phyloP scores from a whole-genome alignment of 2,888 invertebrate species.

The Lasioglossum oenotherae region DNA sequence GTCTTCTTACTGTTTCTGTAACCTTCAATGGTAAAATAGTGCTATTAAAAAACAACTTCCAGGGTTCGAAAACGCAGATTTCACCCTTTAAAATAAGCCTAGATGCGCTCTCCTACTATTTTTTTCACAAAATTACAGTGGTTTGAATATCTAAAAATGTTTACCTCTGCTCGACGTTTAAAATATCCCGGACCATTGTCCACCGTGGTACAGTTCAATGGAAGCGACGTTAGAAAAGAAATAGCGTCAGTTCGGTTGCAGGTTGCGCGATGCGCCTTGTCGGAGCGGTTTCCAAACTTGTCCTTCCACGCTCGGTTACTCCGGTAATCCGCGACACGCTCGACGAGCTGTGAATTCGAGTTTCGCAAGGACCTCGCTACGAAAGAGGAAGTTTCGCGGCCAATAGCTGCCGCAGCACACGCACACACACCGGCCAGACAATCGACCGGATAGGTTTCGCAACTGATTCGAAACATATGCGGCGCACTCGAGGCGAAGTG shows the following conservation, averaged over 20 bases:
- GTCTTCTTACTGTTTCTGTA: too few species aligned
- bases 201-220: neutral
- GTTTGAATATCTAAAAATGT: neutral
- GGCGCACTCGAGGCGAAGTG: slow-evolving; percentile 76
- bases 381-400: slow-evolving; percentile 58
- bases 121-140: neutral
- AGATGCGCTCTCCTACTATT: neutral
- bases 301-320: slow-evolving; percentile 52
- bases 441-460: slow-evolving; percentile 70
- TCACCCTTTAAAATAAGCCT: neutral
- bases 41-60: too few species aligned
- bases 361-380: slow-evolving; percentile 45
- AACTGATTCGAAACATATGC: slow-evolving; percentile 83
- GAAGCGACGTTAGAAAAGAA: neutral
- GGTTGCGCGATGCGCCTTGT: neutral
- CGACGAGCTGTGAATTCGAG: slow-evolving; percentile 38
- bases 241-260: neutral
- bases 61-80: neutral
- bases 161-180: neutral
- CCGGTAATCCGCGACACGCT: slow-evolving; percentile 45
- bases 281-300: slow-evolving; percentile 40
- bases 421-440: slow-evolving; percentile 34
- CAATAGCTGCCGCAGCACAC: neutral
- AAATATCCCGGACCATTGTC: neutral
- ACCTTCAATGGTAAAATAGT: too few species aligned